Evolutionary conservation across 2,113 vertebrate species (phyloP).

Genomic region (Silurus glanis): DNA sequence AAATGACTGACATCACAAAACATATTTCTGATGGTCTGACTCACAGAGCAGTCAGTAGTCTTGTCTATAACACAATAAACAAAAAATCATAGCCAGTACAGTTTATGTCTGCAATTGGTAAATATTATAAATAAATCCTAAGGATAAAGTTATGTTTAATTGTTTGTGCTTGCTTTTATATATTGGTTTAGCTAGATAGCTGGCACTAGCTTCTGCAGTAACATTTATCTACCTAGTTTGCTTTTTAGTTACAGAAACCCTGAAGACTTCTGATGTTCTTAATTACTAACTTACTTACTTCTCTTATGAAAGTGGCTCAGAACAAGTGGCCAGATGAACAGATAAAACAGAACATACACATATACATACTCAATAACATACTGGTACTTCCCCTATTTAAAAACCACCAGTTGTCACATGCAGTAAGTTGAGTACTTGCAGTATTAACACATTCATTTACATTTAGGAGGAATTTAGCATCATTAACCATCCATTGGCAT

Average conservation of each 20-base stretch:
- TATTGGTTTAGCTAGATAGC: neutral
- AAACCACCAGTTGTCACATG: neutral
- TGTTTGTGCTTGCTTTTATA: neutral
- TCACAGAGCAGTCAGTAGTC: neutral
- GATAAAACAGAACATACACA: neutral
- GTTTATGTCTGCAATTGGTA: neutral
- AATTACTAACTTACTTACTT: neutral
- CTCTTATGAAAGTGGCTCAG: neutral
- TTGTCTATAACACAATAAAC: neutral
- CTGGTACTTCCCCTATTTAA: conserved; percentile 9
- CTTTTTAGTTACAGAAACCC: too few relatives aligned
- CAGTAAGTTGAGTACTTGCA: neutral
- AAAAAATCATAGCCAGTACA: too few relatives aligned
- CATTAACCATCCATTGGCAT: neutral
- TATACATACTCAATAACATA: neutral
- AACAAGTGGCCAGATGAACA: neutral
- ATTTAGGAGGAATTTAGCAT: neutral
- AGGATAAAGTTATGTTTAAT: neutral
- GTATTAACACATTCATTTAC: neutral
- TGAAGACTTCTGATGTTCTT: neutral
- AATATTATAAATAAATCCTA: neutral
- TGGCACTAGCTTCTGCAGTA: neutral
- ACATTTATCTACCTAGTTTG: neutral
- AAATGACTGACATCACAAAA: neutral
- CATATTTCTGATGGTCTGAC: neutral